Base-by-base conservation (phyloP, 1,140 invertebrate genomes). In the Pemphigus obesinymphae region DNA sequence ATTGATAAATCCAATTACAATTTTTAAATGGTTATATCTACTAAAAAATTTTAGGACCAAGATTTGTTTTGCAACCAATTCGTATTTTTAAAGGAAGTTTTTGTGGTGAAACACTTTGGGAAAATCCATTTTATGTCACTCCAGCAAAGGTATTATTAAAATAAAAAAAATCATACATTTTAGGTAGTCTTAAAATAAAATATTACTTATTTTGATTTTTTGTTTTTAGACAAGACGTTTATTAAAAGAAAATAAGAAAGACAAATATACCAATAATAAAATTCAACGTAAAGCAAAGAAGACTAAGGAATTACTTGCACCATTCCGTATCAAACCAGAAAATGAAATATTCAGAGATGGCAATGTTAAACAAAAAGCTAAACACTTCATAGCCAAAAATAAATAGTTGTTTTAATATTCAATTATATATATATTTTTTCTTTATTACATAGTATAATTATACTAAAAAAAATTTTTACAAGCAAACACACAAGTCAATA, bases 51-150 rank as follows among this genome's bases (percentile, higher is more conserved):
- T 68, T 85, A 91, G 91, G 96, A 58, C 97, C 96, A 11, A 89
- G 97, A 88, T 97, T 99, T 90, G 95, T 97, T 0, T 89, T 99
- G 84, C 98, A 99, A 89, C 96, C 97, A 8, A 95, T 98, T 84
- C 93, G 93, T 87, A 91, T 95, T 83, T 99, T 99, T 89, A 92
- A 92, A 83, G 94, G 93, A n/a, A 98, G 97, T 86, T 99, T 99
- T 89, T 92, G 93, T 81, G 97, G 97, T 34, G 88, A 91, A 82
- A 92, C 96, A 23, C 87, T 99, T 29, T 99, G 97, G 94, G 93
- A 96, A 85, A 99, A 99, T 91, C 91, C 95, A 3, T 87, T 93
- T 84, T 99, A 97, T 88, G 88, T 97, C 2, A 95, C 96, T 83
- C 98, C 98, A 20, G 93, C 95, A 82, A 92, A 92, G 86, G 92